phyloP scores from a whole-genome alignment of 2,797 vertebrate species.

The Scomberomorus guttatus region DNA sequence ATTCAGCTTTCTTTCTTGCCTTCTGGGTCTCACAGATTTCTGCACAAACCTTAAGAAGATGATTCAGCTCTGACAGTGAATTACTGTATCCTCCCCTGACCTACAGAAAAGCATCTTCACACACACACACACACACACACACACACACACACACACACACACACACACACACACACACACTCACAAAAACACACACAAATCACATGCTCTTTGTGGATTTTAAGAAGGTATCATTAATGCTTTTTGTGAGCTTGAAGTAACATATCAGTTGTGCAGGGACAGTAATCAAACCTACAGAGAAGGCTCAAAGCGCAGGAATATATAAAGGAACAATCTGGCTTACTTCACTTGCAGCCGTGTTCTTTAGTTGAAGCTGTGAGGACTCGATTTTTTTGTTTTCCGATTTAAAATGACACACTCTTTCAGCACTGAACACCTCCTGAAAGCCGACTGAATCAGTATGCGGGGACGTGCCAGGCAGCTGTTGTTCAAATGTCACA shows the following conservation, averaged over 20 bases:
- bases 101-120: constrained; percentile 17
- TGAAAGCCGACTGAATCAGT: not conserved
- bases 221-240: constrained; percentile 51
- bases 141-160: not conserved
- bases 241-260: constrained; percentile 44
- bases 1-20: constrained; percentile 47
- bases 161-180: not conserved
- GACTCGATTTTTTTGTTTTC: constrained; percentile 3
- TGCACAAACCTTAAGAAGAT: constrained; percentile 59
- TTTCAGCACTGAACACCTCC: not conserved
- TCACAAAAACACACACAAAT: constrained; percentile 26
- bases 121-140: not conserved
- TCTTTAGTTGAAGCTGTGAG: not conserved
- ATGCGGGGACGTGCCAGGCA: not conserved
- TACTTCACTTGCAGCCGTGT: constrained; percentile 24
- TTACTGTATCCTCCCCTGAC: constrained; percentile 39
- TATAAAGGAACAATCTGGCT: constrained; percentile 25
- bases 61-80: constrained; percentile 63
- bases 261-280: constrained; percentile 25
- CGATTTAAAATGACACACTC: constrained; percentile 8
- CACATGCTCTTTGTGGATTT: constrained; percentile 33
- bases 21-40: constrained; percentile 51
- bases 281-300: constrained; percentile 48
- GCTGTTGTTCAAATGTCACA: constrained; percentile 34
- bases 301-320: constrained; percentile 9